A percentile compares a stretch with the other conserved stretches of the same genome.
Conservation (phyloP, 2,113 vertebrate species). For the Herpetotheres cachinnans region DNA sequence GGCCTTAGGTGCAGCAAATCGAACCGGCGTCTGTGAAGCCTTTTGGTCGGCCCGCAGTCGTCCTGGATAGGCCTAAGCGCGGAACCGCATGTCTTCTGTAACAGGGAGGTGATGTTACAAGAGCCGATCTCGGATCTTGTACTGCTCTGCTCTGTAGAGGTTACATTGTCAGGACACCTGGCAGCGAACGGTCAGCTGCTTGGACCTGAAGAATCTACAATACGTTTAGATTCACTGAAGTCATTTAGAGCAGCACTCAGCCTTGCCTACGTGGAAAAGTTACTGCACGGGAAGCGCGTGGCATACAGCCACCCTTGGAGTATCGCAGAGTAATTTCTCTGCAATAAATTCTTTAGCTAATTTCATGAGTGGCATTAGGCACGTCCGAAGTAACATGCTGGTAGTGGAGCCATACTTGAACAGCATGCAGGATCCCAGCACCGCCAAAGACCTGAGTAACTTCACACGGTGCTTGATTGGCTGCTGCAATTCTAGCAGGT, state of each 20-base stretch:
- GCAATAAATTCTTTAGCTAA: not conserved
- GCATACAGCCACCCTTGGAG: not conserved
- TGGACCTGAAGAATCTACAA: not conserved
- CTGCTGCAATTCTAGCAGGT: not conserved
- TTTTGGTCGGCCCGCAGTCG: accelerated
- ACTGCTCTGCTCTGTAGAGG: not conserved
- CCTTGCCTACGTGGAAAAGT: accelerated
- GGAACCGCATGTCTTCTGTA: accelerated
- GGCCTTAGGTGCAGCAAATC: not conserved
- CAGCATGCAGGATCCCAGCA: accelerated
- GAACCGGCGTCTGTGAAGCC: accelerated
- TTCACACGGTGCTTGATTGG: accelerated
- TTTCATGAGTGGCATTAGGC: not conserved
- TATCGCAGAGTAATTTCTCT: not conserved
- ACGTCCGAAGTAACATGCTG: accelerated
- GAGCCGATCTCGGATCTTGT: too few species aligned
- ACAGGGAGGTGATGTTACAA: not conserved
- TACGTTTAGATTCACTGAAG: not conserved
- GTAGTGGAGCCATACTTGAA: accelerated
- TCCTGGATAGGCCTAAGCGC: accelerated
- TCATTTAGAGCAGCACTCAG: accelerated
- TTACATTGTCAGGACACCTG: accelerated
- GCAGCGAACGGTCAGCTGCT: not conserved
- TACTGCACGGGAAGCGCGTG: accelerated
- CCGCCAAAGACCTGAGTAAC: not conserved